A percentile compares a stretch with the other conserved stretches of the same genome.
Evolutionary conservation across 2,888 invertebrate species (phyloP).

Genomic region (Thalpophila matura): DNA sequence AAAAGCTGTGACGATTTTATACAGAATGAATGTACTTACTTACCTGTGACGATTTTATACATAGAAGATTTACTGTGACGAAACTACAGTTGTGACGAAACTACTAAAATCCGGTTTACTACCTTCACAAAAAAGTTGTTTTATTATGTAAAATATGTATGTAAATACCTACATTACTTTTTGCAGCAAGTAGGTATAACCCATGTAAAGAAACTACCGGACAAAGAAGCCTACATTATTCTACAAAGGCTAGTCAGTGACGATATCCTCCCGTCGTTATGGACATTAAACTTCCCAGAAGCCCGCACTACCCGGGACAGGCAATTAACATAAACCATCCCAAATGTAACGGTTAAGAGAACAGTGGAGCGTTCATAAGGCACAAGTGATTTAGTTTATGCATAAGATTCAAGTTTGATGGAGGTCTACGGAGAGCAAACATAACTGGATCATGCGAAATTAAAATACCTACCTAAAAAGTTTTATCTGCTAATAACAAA

Average conservation of each 20-base stretch:
- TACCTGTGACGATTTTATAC: too few relatives aligned
- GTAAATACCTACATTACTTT: not conserved
- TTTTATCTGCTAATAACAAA: too few relatives aligned
- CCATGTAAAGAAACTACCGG: not conserved
- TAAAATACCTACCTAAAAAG: too few relatives aligned
- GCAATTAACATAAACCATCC: slow-evolving; percentile 57
- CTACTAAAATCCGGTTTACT: too few relatives aligned
- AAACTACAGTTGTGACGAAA: too few relatives aligned
- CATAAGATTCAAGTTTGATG: slow-evolving; percentile 14
- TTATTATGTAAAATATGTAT: too few relatives aligned
- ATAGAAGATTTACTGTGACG: too few relatives aligned
- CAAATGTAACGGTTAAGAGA: slow-evolving; percentile 39
- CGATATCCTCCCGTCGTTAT: slow-evolving; percentile 12
- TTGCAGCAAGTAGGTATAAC: not conserved
- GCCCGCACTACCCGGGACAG: slow-evolving; percentile 10
- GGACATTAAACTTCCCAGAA: slow-evolving; percentile 16
- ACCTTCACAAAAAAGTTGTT: too few relatives aligned
- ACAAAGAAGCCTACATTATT: slow-evolving; percentile 14
- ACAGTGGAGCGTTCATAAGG: slow-evolving; percentile 3
- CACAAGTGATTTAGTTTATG: slow-evolving; percentile 22
- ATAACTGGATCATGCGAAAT: too few relatives aligned
- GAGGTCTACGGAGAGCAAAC: not conserved
- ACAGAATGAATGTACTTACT: too few relatives aligned
- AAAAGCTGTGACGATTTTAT: too few relatives aligned
- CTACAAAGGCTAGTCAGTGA: not conserved